Base-by-base conservation (phyloP, 2,888 invertebrate genomes). In the Mylabris sibirica region DNA sequence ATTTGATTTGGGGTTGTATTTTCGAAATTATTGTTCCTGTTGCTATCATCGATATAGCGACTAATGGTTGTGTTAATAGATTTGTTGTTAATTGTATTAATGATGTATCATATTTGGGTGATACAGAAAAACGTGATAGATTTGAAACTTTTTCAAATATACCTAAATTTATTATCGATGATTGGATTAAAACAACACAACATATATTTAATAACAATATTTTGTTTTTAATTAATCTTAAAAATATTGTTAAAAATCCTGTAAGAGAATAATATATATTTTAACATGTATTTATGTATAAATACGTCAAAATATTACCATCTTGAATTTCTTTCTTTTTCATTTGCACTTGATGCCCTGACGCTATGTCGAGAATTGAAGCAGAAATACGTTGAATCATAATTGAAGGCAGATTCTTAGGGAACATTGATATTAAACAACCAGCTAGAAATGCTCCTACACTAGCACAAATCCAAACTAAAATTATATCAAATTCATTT, bases 121-220 rank as follows among this genome's bases (percentile, higher is more conserved):
- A 87, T 26, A 89, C 81, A 68, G 87, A 87, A 80, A 89, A 90
- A 71, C 88, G 86, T 0, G 90, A 87, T 76, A 90, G 89, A 74
- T 90, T 82, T 75, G 88, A 89, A 62, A 85, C 83, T 71, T 89
- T 87, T 80, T 90, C 89, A 70, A 87, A 86, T 17, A 84, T 78
- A 1, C 83, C 78, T 68, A 87, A 90, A 79, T 90, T 90, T 1
- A 87, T 77, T 0, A 88, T 68, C 0, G 88, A 90, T 44, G 87
- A 85, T 65, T 86, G 82, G 73, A 88, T 85, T 53, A 88, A 85
- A 70, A 87, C 85, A 4, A 87, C 81, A 6, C 88, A 86, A 6
- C 87, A 53, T 24, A 87, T 81, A 72, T 89, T 90, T 30, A 86
- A 81, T 53, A 89, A 80, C 0, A 90, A 79, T 66, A 89, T 82